Percentiles rank a stretch among this genome's conserved stretches.
Evolutionary conservation across 2,113 vertebrate species (phyloP).

Genomic region (Malurus cyaneus): DNA sequence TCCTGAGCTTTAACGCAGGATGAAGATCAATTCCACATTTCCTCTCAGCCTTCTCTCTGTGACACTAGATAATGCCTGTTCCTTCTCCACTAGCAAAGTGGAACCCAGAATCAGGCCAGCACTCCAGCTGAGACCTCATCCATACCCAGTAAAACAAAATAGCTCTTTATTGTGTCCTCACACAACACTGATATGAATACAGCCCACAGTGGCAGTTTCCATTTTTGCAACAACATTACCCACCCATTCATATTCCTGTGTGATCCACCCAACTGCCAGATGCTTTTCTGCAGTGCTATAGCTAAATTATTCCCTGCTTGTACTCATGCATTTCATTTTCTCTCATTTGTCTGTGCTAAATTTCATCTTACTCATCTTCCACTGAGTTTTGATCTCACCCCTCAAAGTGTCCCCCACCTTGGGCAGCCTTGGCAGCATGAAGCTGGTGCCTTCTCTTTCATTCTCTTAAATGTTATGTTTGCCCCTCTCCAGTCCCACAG

Average conservation of each 20-base stretch:
- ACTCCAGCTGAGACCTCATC: neutral
- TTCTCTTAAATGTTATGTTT: neutral
- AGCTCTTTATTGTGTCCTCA: neutral
- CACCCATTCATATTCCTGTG: neutral
- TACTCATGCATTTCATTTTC: neutral
- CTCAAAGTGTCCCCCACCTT: neutral
- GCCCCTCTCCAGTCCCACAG: neutral
- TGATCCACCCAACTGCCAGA: neutral
- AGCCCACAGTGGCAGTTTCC: neutral
- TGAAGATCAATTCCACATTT: neutral
- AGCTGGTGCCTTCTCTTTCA: neutral
- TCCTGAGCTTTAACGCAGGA: neutral
- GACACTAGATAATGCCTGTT: neutral
- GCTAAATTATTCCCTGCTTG: constrained; percentile 38
- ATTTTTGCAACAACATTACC: neutral
- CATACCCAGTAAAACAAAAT: neutral
- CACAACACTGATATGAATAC: neutral
- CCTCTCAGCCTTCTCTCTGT: neutral
- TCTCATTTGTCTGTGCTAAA: neutral
- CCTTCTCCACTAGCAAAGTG: neutral
- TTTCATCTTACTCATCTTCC: constrained; percentile 9
- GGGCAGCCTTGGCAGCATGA: neutral
- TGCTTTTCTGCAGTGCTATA: constrained; percentile 15
- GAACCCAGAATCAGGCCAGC: neutral
- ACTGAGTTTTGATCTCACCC: neutral